phyloP scores from a whole-genome alignment of 2,113 vertebrate genomes.

The Pagrus major region DNA sequence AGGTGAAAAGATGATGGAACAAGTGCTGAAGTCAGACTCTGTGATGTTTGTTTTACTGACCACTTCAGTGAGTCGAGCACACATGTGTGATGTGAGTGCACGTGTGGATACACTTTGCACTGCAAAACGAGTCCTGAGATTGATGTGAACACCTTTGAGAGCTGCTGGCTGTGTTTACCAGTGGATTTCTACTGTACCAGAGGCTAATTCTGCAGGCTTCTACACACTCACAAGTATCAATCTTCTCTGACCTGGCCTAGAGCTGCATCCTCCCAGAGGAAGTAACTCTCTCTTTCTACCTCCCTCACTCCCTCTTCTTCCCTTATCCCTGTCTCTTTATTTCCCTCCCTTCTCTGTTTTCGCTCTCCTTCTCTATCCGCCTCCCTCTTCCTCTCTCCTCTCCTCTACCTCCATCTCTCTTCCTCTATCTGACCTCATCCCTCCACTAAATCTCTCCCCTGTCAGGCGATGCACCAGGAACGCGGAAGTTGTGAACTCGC shows the following conservation, averaged over 20 bases:
- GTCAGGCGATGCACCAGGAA: constrained; percentile 82
- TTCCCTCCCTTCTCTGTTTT: constrained; percentile 39
- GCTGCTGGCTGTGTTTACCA: constrained; percentile 74
- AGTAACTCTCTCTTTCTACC: constrained; percentile 51
- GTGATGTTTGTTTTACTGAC: constrained; percentile 48
- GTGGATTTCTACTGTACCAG: constrained; percentile 69
- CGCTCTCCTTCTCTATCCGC: constrained; percentile 33
- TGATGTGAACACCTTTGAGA: constrained; percentile 69
- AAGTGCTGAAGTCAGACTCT: constrained; percentile 39
- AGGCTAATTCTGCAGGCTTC: constrained; percentile 72
- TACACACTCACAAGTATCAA: constrained; percentile 77
- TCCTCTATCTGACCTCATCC: constrained; percentile 83
- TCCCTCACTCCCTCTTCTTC: constrained; percentile 22
- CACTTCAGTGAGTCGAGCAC: constrained; percentile 53
- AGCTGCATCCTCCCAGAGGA: constrained; percentile 74
- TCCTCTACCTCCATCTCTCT: constrained; percentile 66
- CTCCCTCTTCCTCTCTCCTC: constrained; percentile 26
- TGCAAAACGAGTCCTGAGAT: constrained; percentile 38
- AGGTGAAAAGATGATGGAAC: constrained; percentile 41
- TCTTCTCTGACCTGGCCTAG: constrained; percentile 73
- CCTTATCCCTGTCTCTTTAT: constrained; percentile 21
- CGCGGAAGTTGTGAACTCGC: constrained; percentile 85
- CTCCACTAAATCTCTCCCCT: constrained; percentile 83
- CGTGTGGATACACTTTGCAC: constrained; percentile 8
- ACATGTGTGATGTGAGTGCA: constrained; percentile 35